Base-by-base conservation (phyloP, 2,113 vertebrate species). In the Thunnus thynnus region DNA sequence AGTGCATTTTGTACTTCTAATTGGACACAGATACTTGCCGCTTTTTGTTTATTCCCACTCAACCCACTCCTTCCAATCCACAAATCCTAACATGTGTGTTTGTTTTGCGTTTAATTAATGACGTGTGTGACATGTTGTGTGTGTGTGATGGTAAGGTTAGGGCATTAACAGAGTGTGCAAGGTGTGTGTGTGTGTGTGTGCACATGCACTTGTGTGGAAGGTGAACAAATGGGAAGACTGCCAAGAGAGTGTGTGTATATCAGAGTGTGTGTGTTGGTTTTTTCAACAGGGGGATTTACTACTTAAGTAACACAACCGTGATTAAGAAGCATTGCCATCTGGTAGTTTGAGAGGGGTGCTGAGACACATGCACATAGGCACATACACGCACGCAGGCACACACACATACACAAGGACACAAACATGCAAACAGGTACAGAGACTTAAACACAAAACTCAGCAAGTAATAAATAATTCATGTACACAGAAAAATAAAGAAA, bases 311-410 rank as follows among this genome's bases (percentile, higher is more conserved):
- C 75, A 76, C 72, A 57, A 51, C 57, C 22, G 5, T 86, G 88
- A 93, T 91, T 88, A 88, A 80, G 68, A 89, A 71, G 52, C 62
- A 70, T 30, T 72, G 76, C 87, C 92, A 91, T 93, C 90, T 93
- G 91, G 73, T 89, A 72, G 84, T 83, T 71, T 62, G 61, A 72
- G 60, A 76, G 51, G 86, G 69, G 58, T 76, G 80, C 87, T 76
- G 76, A 84, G 72, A 86, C 65, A 69, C 74, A 60, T 0, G 36
- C 56, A 65, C 44, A 69, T 2, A 14, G 25, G 13, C n/a, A 36
- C 30, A 51, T 1, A 14, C 22, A 82, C 54, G 27, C 4, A 66
- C 52, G 81, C 16, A 52, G 17, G 41, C 18, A 50, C n/a, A 20
- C 22, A 63, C 60, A 3, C 30, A 22, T 16, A 5, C 36, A 71